phyloP scores from a whole-genome alignment of 2,888 invertebrate species.

The Lysandra bellargus region DNA sequence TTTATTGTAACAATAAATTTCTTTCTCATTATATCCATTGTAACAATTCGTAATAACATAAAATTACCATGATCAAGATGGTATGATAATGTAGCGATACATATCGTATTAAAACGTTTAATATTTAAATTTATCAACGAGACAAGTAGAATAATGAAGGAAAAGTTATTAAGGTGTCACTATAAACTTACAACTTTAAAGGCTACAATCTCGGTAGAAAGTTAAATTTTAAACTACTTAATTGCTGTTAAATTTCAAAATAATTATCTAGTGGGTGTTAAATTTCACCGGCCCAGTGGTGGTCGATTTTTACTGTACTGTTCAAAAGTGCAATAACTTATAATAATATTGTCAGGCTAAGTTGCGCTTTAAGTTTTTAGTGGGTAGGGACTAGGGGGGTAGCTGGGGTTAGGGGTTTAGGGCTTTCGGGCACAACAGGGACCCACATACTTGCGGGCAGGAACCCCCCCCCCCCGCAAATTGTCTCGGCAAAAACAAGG shows the following conservation, averaged over 20 bases:
- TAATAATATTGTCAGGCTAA: neutral
- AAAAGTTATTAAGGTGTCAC: neutral
- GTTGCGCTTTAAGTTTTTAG: no score
- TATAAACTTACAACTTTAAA: constrained; percentile 14
- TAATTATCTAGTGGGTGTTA: constrained; percentile 4
- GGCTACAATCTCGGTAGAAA: neutral
- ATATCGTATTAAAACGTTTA: constrained; percentile 18
- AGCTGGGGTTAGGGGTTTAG: no score
- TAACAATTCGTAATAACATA: neutral
- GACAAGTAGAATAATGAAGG: constrained; percentile 8
- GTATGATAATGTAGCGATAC: constrained; percentile 3
- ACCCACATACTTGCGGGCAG: no score
- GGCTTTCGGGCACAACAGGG: no score
- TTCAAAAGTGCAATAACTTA: neutral
- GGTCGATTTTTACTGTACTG: neutral
- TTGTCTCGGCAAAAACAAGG: no score
- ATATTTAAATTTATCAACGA: neutral
- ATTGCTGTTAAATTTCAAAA: neutral
- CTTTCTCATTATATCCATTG: neutral
- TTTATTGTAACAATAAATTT: neutral
- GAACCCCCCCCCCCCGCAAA: no score
- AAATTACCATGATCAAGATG: neutral
- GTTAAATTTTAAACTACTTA: constrained; percentile 10
- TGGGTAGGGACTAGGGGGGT: no score
- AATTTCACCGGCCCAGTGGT: neutral